phyloP scores from a whole-genome alignment of 2,797 vertebrate species.

The Neomorphus geoffroyi region DNA sequence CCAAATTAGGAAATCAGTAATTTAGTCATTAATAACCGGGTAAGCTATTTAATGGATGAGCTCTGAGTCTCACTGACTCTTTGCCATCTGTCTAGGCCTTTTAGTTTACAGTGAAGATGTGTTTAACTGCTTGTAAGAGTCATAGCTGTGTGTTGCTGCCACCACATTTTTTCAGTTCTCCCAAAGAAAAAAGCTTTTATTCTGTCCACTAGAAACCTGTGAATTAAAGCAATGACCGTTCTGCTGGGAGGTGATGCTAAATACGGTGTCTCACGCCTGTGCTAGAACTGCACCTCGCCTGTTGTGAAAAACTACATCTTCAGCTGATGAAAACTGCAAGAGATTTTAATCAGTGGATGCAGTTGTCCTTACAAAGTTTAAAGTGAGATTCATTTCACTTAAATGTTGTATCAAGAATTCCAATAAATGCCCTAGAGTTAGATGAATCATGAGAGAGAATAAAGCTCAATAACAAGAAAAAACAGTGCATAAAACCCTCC shows the following conservation, averaged over 20 bases:
- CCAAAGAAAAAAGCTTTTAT: background rate
- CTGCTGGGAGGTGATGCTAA: background rate
- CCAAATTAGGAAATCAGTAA: background rate
- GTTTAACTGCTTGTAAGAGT: background rate
- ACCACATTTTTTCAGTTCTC: background rate
- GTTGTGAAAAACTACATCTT: background rate
- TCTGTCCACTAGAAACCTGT: background rate
- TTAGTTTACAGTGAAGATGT: background rate
- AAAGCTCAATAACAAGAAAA: slow-evolving; percentile 33
- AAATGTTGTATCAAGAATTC: background rate
- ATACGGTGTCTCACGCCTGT: background rate
- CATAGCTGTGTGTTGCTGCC: background rate
- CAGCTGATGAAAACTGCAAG: background rate
- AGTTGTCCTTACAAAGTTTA: background rate
- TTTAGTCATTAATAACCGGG: background rate
- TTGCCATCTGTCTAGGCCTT: background rate
- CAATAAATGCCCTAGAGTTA: slow-evolving; percentile 15
- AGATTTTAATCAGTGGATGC: background rate
- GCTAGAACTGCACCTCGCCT: background rate
- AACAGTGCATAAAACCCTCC: rapidly evolving
- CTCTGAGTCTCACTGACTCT: background rate
- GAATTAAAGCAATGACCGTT: background rate
- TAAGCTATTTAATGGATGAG: background rate
- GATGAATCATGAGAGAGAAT: slow-evolving; percentile 39
- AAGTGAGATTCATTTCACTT: slow-evolving; percentile 16